phyloP scores from a whole-genome alignment of 2,113 vertebrate species.

The Cyphomyrus plagiostoma region DNA sequence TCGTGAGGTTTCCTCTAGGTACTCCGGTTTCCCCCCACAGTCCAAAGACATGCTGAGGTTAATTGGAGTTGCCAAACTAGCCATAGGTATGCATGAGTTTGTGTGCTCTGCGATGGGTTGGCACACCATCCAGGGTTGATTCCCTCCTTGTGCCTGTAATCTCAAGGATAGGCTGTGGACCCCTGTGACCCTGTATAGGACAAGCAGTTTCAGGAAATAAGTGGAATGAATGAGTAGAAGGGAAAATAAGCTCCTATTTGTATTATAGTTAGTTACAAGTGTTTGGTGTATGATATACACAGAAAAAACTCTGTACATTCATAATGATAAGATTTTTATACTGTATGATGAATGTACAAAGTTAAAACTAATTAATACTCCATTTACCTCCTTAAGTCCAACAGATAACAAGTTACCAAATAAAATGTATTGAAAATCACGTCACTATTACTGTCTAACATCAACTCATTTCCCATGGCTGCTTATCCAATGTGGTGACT shows the following conservation, averaged over 20 bases:
- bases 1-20: no score
- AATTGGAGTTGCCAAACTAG: no score
- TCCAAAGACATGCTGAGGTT: no score
- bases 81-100: no score
- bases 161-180: no score
- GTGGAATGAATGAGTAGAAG: background rate
- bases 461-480: background rate
- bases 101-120: no score
- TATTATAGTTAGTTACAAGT: background rate
- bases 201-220: no score
- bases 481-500: background rate
- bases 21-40: no score
- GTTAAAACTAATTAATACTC: background rate
- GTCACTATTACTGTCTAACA: background rate
- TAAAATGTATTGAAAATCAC: background rate
- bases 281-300: background rate
- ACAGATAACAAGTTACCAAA: background rate
- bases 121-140: no score
- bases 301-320: background rate
- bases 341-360: background rate
- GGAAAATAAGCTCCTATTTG: background rate
- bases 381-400: background rate
- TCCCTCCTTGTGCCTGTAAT: no score
- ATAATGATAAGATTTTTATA: background rate
- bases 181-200: no score